A percentile compares a stretch with the other conserved stretches of the same genome.
phyloP scores from a whole-genome alignment of 1,140 invertebrate genomes.

The Platyscapa corneri region DNA sequence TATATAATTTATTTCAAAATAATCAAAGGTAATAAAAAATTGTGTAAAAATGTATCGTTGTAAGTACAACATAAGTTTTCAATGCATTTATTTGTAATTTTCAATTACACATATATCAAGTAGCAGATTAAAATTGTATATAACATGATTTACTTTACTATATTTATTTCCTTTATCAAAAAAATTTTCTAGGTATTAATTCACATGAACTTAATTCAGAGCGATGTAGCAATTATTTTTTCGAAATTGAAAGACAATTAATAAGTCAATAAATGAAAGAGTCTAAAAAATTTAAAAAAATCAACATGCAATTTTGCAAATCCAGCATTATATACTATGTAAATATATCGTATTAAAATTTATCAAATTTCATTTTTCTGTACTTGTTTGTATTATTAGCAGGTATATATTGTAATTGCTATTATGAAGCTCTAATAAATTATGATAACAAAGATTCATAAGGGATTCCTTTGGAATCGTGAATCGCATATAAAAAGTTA shows the following conservation, averaged over 20 bases:
- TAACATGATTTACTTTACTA: background rate
- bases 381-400: too few species aligned
- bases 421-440: too few species aligned
- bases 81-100: constrained; percentile 1
- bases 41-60: background rate
- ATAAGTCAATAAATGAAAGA: background rate
- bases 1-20: background rate
- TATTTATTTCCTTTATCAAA: background rate
- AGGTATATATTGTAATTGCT: too few species aligned
- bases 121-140: background rate
- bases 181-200: background rate
- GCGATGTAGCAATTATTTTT: background rate
- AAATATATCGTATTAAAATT: too few species aligned
- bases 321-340: too few species aligned
- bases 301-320: too few species aligned
- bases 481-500: background rate
- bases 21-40: background rate
- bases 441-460: too few species aligned
- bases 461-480: background rate
- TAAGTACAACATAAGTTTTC: background rate
- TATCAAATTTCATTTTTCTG: too few species aligned
- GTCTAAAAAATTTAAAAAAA: too few species aligned
- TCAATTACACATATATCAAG: constrained; percentile 1
- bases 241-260: background rate
- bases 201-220: background rate